Evolutionary conservation across 64 coral and sea anemone genomes (phyloP), one percentile per base, ranked within the genome.

Genomic region (Dendrophyllia cribrosa): DNA sequence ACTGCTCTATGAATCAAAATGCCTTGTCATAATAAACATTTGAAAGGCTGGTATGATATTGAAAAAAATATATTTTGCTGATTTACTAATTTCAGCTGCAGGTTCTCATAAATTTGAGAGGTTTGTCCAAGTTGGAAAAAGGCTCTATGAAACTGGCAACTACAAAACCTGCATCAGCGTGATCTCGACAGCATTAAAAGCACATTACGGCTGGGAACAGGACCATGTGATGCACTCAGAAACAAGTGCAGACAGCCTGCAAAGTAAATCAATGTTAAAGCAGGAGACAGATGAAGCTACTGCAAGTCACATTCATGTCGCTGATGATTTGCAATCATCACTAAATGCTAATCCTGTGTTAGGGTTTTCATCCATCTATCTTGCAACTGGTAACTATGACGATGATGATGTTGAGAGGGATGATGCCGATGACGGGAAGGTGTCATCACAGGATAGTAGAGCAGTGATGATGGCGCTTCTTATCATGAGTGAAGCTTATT

Each of bases 391-490:
- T 78, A 55, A 16, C 45, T 50, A 84, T 84, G 46, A 23, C 63
- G 11, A 60, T 51, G 25, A 62, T 75, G 12, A 17, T 48, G 10
- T 66, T n/a, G 71, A 19, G 24, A 63, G 14, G 71, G 10, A 58
- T 20, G 14, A 6, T 66, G 26, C 21, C 1, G 59, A 61, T 1
- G 43, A 74, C 23, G 11, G 50, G n/a, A 34, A 74, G 14, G 66
- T 78, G 23, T 59, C 73, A 10, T 74, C 65, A 6, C 58, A 76
- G 69, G 49, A 72, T 61, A 11, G 14, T 19, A 66, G 50, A 17
- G 49, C 51, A 48, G 51, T 81, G 5, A 94, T 97, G 87, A 87
- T 60, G 68, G 92, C 95, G 10, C 75, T 97, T n/a, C 77, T 90
- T 12, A 88, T 77, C 10, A 47, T 97, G 43, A 59, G 80, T 59